Base-by-base conservation (phyloP, 2,797 vertebrate species). In the Darevskia nairensis region DNA sequence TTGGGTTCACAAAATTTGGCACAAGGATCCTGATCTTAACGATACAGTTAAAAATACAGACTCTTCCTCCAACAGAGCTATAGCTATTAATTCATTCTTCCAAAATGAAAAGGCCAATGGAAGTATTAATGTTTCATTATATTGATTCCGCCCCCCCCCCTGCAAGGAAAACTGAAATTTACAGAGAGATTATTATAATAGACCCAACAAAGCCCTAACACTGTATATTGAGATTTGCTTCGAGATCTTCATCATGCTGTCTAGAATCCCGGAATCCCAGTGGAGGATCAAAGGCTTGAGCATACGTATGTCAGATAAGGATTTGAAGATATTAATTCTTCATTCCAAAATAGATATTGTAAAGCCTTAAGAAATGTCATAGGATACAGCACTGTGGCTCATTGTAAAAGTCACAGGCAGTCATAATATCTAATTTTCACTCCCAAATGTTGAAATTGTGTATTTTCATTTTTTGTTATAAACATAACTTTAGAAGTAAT, bases 331-430 rank as follows among this genome's bases (percentile, higher is more conserved):
- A 72, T 72, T 86, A 80, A 72, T 72, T 86, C 66, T 86, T 72
- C 68, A 80, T 86, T 86, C 80, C 59, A 79, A 80, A 80, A 80
- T 39, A 86, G 85, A 80, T 80, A 79, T 86, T 86, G 78, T 71
- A 79, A 86, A 86, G 46, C 64, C 44, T n/a, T 35, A 68, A 80
- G 66, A 86, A 86, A 86, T 72, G 46, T 29, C 46, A 71, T 27
- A 80, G n/a, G 66, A 68, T 55, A 13, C n/a, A 80, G 64, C 66
- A 50, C 46, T 4, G 11, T 23, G n/a, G 46, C 66, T 72, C 71
- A 80, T n/a, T 79, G 44, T 35, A 86, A 80, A 86, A 21, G 44
- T 59, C 32, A 79, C 11, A 71, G 41, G 32, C 44, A 86, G 59
- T 29, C 27, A 9, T 59, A 41, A 80, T 61, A 59, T 80, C 76